These are phyloP conservation scores for Agrotis puta DNA, from an alignment of 2,888 invertebrate species.

Conservation along the genomic window DNA sequence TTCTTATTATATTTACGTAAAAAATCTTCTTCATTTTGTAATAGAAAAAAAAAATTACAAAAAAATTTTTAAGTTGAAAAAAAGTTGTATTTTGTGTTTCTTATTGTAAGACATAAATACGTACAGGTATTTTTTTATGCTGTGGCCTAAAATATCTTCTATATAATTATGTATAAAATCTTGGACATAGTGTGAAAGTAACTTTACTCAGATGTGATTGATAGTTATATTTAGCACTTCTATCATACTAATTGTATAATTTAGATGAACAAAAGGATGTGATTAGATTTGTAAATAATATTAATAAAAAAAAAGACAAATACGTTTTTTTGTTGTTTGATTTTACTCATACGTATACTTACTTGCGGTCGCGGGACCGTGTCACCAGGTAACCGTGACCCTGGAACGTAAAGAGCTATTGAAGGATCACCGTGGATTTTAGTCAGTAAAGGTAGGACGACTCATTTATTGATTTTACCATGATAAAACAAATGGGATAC, in stretches of 20 bases:
- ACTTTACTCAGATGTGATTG: slow-evolving; percentile 70
- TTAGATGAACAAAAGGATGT: slow-evolving; percentile 87
- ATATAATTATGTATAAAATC: slow-evolving; percentile 6
- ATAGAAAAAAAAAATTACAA: slow-evolving; percentile 10
- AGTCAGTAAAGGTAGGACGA: no score
- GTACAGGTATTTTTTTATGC: background rate
- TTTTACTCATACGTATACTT: slow-evolving; percentile 4
- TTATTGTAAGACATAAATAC: slow-evolving; percentile 14
- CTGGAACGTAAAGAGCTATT: no score
- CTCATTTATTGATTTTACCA: no score
- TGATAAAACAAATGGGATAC: no score
- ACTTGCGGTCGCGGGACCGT: no score
- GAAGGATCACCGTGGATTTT: no score
- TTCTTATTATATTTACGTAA: slow-evolving; percentile 5
- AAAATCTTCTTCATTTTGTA: slow-evolving; percentile 33
- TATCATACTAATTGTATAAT: slow-evolving; percentile 77
- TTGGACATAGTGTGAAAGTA: slow-evolving; percentile 63
- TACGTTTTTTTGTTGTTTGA: slow-evolving; percentile 54
- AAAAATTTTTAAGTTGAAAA: background rate
- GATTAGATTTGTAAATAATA: slow-evolving; percentile 91
- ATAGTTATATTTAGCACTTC: slow-evolving; percentile 75
- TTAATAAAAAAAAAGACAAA: slow-evolving; percentile 82
- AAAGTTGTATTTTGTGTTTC: background rate
- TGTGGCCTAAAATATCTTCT: slow-evolving; percentile 45
- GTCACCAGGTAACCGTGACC: no score